Evolutionary conservation across 2,888 invertebrate genomes (phyloP), one percentile per base, ranked within the genome.

Genomic region (Molanna angustata): DNA sequence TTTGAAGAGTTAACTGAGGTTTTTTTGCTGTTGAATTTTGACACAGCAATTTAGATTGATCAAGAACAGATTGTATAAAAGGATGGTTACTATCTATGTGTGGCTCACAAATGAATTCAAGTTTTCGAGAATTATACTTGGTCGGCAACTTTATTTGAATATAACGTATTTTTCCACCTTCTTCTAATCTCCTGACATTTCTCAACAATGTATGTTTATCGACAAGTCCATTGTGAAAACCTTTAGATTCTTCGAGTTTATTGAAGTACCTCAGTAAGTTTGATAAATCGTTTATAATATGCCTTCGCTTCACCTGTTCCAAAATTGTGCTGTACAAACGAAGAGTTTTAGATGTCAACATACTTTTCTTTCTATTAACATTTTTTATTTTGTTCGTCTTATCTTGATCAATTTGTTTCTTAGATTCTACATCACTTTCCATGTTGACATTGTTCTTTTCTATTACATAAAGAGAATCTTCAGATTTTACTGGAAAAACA

Each of bases 161-260:
- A 14, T 76, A 70, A 64, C 80, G 79, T 4, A 85, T 67, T 50
- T 79, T 74, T 7, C 82, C 80, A 40, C 82, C 81, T 48, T 69
- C 68, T 1, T 77, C 74, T 52, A 90, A 67, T 49, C 77, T 75
- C 18, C 71, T 69, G 16, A 87, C 64, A 13, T 89, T 65, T 13
- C 86, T 74, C 4, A 75, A 64, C 18, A 89, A 63, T 0, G 88
- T 84, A 64, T 84, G 85, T 56, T 79, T 79, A 64, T 87, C 86
- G 40, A 84, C 79, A 50, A 70, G 76, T 0, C 76, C 79, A 4
- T 72, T 66, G 42, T 73, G 71, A 0, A 80, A 80, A 66, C 80
- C 79, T 49, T 72, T 69, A 49, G 70, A 69, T 66, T 84, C 84
- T 50, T 74, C 72, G 47, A 76, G 73, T 20, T 71, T 37, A 14